Evolutionary conservation across 2,888 invertebrate species (phyloP).

Genomic region (Drosophila robusta): DNA sequence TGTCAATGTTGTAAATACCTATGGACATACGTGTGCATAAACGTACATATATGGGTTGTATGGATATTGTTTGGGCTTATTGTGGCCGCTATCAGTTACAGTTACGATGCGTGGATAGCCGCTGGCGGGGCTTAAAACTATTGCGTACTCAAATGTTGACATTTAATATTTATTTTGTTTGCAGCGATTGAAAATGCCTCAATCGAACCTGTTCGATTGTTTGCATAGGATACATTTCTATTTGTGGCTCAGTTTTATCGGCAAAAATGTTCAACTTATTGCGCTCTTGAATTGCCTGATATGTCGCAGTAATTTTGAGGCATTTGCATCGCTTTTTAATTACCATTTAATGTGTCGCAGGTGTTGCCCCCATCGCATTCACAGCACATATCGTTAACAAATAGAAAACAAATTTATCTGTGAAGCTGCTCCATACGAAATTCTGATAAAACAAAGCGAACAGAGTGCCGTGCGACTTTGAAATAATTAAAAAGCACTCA

Average conservation of each 20-base stretch:
- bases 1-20: constrained; percentile 65
- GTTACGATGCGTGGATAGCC: constrained; percentile 21
- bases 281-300: background rate
- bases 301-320: constrained; percentile 1
- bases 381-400: constrained; percentile 1
- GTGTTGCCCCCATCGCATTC: constrained; percentile 37
- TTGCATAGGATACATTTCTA: constrained; percentile 15
- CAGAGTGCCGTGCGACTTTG: constrained; percentile 12
- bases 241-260: background rate
- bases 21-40: constrained; percentile 1
- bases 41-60: background rate
- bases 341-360: constrained; percentile 54
- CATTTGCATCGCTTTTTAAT: constrained; percentile 43
- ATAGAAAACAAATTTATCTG: background rate
- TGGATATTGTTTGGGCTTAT: constrained; percentile 23
- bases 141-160: constrained; percentile 5
- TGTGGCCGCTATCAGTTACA: constrained; percentile 36
- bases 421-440: constrained; percentile 25
- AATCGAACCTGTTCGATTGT: constrained; percentile 5
- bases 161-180: constrained; percentile 31
- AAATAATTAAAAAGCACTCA: constrained; percentile 61
- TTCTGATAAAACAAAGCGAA: constrained; percentile 45
- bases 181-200: constrained; percentile 10
- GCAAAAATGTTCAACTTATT: background rate
- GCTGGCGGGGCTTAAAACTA: constrained; percentile 12